Conservation (phyloP, 2,888 invertebrate genomes). For the Thymelicus lineola region DNA sequence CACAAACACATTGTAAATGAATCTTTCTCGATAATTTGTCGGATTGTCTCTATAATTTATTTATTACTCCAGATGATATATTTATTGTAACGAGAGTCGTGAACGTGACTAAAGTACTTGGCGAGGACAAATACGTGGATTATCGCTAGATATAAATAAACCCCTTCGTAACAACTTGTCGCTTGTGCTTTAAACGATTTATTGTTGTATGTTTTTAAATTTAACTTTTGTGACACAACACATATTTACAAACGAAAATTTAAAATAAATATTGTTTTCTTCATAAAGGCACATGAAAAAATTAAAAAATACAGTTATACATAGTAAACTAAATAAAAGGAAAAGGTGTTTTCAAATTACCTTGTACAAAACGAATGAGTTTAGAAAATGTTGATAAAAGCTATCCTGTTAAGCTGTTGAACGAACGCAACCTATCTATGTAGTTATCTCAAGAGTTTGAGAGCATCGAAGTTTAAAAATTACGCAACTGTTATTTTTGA, state of each 20-base stretch:
- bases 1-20: not conserved
- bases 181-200: conserved; percentile 5
- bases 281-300: no score
- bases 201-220: conserved; percentile 1
- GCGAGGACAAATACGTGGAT: conserved; percentile 12
- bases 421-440: no score
- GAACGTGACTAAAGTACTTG: conserved; percentile 5
- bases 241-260: not conserved
- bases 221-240: not conserved
- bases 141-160: conserved; percentile 26
- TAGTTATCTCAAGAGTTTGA: no score
- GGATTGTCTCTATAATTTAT: not conserved
- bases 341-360: no score
- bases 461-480: no score
- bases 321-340: no score
- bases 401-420: no score
- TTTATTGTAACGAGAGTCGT: not conserved
- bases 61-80: conserved; percentile 1
- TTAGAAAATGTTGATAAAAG: no score
- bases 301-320: no score
- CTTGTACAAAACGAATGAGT: no score
- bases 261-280: not conserved
- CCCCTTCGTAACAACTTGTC: conserved; percentile 1
- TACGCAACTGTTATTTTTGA: no score
- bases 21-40: conserved; percentile 1